Percentiles rank a stretch among this genome's conserved stretches.
Conservation (phyloP, 1,140 invertebrate genomes). For the Bradynema listronoti region DNA sequence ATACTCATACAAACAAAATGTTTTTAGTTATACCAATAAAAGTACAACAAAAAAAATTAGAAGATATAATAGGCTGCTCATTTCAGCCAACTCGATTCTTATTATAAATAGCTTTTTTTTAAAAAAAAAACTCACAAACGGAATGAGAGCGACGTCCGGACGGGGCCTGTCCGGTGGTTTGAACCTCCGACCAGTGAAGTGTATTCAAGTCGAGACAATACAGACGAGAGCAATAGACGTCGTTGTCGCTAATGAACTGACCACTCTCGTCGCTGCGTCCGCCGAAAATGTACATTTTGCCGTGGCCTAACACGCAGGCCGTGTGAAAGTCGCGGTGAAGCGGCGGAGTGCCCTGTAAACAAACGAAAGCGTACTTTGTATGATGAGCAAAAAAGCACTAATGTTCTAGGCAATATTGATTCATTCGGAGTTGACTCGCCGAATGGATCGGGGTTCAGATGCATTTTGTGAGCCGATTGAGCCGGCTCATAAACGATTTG, state of each 20-base stretch:
- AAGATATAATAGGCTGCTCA: too few relatives aligned
- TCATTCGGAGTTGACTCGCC: too few relatives aligned
- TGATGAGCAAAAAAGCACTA: too few relatives aligned
- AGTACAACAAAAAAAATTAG: constrained; percentile 8
- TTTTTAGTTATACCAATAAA: neutral
- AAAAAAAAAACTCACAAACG: constrained; percentile 65
- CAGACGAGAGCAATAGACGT: constrained; percentile 70
- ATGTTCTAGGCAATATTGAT: too few relatives aligned
- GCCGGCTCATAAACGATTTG: too few relatives aligned
- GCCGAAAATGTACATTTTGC: constrained; percentile 79
- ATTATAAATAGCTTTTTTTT: constrained; percentile 48
- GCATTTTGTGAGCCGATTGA: too few relatives aligned
- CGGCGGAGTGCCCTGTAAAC: constrained; percentile 63
- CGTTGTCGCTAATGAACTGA: constrained; percentile 66
- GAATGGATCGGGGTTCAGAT: too few relatives aligned
- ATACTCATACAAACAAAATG: neutral
- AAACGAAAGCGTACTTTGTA: neutral
- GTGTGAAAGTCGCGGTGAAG: constrained; percentile 79
- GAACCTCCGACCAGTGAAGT: constrained; percentile 66
- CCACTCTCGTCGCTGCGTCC: constrained; percentile 67
- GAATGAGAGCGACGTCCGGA: constrained; percentile 76
- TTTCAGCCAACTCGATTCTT: too few relatives aligned
- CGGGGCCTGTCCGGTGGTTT: constrained; percentile 63
- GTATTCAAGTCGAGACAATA: constrained; percentile 70
- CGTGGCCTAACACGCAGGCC: constrained; percentile 67